Percentiles rank a stretch among this genome's conserved stretches.
Conservation (phyloP, 2,888 invertebrate species). For the Athrips mouffetella region DNA sequence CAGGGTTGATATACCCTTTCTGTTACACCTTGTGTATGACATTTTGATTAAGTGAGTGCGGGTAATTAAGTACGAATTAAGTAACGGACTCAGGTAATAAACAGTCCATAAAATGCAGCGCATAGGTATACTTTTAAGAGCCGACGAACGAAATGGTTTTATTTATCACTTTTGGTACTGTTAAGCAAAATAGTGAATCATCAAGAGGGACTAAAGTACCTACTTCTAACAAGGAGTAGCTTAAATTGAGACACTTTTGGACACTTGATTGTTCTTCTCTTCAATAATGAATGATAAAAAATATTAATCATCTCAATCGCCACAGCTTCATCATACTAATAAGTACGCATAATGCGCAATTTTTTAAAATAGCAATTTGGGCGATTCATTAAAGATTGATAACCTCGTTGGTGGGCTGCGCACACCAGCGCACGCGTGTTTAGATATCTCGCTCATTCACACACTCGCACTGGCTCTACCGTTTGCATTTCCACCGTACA, state of each 20-base stretch:
- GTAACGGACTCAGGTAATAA: slow-evolving; percentile 7
- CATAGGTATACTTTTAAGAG: too few relatives aligned
- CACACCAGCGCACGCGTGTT: slow-evolving; percentile 37
- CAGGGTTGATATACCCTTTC: too few relatives aligned
- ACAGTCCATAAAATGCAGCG: slow-evolving; percentile 9
- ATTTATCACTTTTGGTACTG: slow-evolving; percentile 3
- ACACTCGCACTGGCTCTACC: slow-evolving; percentile 25
- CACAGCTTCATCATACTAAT: slow-evolving; percentile 29
- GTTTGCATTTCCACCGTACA: slow-evolving; percentile 36
- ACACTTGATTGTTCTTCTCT: neutral
- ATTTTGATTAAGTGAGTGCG: neutral
- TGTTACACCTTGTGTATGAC: slow-evolving; percentile 3
- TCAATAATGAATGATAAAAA: slow-evolving; percentile 5
- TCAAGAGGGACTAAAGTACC: neutral
- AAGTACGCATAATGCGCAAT: slow-evolving; percentile 41
- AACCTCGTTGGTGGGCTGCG: slow-evolving; percentile 59
- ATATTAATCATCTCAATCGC: slow-evolving; percentile 8
- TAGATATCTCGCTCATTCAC: slow-evolving; percentile 30
- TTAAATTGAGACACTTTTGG: neutral
- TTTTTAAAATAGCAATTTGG: slow-evolving; percentile 47
- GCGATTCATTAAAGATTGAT: slow-evolving; percentile 64
- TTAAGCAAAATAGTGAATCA: neutral
- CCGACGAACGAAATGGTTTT: neutral
- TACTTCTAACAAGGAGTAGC: neutral
- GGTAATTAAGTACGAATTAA: slow-evolving; percentile 5